phyloP scores from a whole-genome alignment of 2,113 vertebrate genomes.

The Loxodonta africana region DNA sequence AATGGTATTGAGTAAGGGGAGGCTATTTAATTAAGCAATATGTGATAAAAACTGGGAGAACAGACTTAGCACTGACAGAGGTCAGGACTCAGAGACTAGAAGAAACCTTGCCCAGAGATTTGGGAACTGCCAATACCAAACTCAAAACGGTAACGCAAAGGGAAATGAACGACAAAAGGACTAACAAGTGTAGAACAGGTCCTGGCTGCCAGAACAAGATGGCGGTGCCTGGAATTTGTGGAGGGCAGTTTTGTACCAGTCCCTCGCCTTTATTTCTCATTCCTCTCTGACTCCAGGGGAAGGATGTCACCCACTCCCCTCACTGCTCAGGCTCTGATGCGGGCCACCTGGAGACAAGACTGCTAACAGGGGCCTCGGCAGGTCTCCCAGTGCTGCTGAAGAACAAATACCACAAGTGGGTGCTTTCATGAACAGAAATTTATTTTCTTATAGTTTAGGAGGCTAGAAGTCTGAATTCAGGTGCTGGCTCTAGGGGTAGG shows the following conservation, averaged over 20 bases:
- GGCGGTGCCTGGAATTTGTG: neutral
- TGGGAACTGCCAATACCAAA: neutral
- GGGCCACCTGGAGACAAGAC: no score
- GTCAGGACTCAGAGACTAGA: neutral
- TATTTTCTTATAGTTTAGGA: no score
- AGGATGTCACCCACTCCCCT: neutral
- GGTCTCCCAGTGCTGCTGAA: no score
- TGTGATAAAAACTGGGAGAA: neutral
- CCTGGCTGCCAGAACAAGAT: rapidly evolving
- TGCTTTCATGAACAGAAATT: no score
- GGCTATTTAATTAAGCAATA: neutral
- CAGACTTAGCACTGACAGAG: neutral
- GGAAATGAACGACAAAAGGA: neutral
- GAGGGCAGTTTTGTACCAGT: neutral
- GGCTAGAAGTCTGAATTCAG: no score
- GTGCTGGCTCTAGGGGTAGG: no score
- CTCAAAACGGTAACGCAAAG: neutral
- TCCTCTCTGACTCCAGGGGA: neutral
- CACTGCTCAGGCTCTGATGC: neutral
- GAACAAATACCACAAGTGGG: no score
- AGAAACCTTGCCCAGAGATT: neutral
- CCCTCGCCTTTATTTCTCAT: neutral
- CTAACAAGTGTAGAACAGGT: neutral
- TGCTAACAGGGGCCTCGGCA: neutral
- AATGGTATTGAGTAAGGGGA: neutral